phyloP scores from a whole-genome alignment of 2,797 vertebrate genomes.

The Diplodus puntazzo region DNA sequence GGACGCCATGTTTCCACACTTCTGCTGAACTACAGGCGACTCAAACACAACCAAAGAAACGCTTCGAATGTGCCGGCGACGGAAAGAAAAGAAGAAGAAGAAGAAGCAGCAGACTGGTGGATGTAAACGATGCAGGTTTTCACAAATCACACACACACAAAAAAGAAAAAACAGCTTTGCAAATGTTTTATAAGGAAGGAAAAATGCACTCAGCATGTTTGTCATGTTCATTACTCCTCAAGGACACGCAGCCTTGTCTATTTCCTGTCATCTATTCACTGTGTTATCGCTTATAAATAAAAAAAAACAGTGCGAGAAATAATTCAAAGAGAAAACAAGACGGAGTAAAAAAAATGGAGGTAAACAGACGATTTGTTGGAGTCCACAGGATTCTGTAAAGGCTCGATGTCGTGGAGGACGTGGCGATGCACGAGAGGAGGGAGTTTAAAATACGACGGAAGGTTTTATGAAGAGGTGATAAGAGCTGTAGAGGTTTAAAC shows the following conservation, averaged over 20 bases:
- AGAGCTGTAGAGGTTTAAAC: too few species aligned
- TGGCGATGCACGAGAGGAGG: too few species aligned
- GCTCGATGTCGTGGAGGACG: too few species aligned
- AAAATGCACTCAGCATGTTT: not conserved
- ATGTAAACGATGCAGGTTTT: not conserved
- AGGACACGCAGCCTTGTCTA: not conserved
- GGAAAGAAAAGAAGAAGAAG: not conserved
- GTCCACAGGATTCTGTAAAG: too few species aligned
- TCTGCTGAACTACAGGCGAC: not conserved
- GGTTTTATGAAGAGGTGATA: too few species aligned
- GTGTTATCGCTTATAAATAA: not conserved
- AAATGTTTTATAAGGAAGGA: not conserved
- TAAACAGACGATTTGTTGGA: too few species aligned
- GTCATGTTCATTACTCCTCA: not conserved
- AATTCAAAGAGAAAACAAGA: not conserved
- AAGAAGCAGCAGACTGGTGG: not conserved
- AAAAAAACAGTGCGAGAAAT: not conserved
- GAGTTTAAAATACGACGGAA: too few species aligned
- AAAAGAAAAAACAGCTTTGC: too few species aligned
- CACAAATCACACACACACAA: not conserved
- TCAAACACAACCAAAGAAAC: not conserved
- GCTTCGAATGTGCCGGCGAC: too few species aligned
- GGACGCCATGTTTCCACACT: not conserved
- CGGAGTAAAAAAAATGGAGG: too few species aligned
- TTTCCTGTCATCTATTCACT: too few species aligned